These are phyloP conservation scores for Embiotoca jacksoni DNA, from an alignment of 2,113 vertebrate genomes.

Conservation along the genomic window DNA sequence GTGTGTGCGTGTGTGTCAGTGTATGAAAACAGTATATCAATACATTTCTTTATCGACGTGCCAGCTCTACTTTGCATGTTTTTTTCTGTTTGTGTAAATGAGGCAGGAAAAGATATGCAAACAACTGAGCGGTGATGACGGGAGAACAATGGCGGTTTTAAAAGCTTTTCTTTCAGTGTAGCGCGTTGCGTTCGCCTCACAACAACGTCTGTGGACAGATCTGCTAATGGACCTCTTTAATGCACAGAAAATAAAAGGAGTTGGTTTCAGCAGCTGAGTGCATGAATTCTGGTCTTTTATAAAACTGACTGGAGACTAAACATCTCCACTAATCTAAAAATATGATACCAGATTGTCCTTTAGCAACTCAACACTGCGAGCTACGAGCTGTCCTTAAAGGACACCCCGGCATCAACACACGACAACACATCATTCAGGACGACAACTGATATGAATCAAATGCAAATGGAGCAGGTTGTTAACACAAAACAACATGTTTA, in stretches of 20 bases:
- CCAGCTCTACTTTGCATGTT: constrained; percentile 77
- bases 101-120: constrained; percentile 76
- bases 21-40: constrained; percentile 73
- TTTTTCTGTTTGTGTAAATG: constrained; percentile 61
- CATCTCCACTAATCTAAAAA: constrained; percentile 1
- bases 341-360: neutral
- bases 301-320: constrained; percentile 1
- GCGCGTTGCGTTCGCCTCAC: constrained; percentile 28
- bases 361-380: neutral
- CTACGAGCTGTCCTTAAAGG: no score
- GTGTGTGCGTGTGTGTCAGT: constrained; percentile 17
- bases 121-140: constrained; percentile 60
- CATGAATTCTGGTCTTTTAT: constrained; percentile 1
- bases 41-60: constrained; percentile 73
- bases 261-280: neutral
- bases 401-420: no score
- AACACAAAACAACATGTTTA: no score
- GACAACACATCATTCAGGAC: no score
- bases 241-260: constrained; percentile 30
- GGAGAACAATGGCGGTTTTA: constrained; percentile 69
- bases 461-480: no score
- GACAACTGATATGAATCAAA: no score
- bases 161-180: constrained; percentile 53
- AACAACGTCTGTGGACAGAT: constrained; percentile 25
- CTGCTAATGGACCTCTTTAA: constrained; percentile 40